Percentiles rank a stretch among this genome's conserved stretches.
Conservation (phyloP, 2,888 invertebrate species). For the Lasioglossum pauxillum region DNA sequence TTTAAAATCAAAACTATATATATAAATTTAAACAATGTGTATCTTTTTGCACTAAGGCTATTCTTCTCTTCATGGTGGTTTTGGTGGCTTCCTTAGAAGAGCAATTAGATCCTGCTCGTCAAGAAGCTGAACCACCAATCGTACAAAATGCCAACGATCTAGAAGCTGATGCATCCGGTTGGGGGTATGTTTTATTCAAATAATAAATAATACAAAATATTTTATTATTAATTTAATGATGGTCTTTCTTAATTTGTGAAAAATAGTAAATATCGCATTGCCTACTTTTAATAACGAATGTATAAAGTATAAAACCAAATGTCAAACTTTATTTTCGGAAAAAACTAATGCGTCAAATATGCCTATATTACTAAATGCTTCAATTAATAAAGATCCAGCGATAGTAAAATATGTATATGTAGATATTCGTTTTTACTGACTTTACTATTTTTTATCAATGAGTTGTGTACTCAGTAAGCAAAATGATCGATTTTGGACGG, state of each 20-base stretch:
- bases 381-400: not conserved
- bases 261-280: not conserved
- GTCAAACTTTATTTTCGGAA: not conserved
- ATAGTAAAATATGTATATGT: not conserved
- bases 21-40: not conserved
- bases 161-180: slow-evolving; percentile 32
- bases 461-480: not conserved
- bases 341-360: not conserved
- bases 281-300: too few relatives aligned
- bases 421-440: not conserved
- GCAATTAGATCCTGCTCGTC: not conserved
- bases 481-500: too few relatives aligned
- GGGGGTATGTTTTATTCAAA: slow-evolving; percentile 30
- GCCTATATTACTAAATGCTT: not conserved
- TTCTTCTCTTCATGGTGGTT: slow-evolving; percentile 39
- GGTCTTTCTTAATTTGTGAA: not conserved
- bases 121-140: not conserved
- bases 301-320: too few relatives aligned
- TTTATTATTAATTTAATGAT: not conserved
- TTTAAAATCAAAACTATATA: not conserved
- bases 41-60: not conserved
- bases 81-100: slow-evolving; percentile 26
- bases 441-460: not conserved
- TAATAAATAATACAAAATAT: not conserved
- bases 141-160: slow-evolving; percentile 30